These are phyloP conservation scores for Diplosoma virens DNA, from an alignment of 23 tunicate species.

Conservation along the genomic window DNA sequence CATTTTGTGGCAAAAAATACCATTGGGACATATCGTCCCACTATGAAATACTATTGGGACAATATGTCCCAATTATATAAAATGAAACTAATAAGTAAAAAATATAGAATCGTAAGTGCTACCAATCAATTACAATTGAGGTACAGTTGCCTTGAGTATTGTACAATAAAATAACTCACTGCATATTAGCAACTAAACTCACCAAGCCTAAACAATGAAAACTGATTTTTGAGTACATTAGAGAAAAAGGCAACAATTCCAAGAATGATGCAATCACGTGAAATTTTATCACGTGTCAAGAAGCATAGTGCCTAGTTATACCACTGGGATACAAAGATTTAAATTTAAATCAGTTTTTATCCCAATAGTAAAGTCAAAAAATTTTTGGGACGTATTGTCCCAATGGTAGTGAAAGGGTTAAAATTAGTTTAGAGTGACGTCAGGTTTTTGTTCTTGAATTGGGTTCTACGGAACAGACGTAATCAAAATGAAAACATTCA, in stretches of 20 bases:
- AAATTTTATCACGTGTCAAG: constrained; percentile 11
- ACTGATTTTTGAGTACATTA: constrained; percentile 11
- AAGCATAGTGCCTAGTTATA: constrained; percentile 13
- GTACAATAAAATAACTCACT: constrained; percentile 20
- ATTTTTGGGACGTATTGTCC: neutral
- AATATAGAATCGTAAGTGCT: constrained; percentile 15
- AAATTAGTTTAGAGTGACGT: too few species aligned
- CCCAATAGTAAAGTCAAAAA: constrained; percentile 10
- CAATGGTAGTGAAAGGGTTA: constrained; percentile 16
- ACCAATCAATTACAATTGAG: constrained; percentile 20
- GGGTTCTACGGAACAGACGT: too few species aligned
- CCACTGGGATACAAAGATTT: constrained; percentile 15
- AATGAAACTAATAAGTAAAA: constrained; percentile 9
- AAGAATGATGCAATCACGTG: constrained; percentile 19
- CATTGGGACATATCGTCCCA: constrained; percentile 5
- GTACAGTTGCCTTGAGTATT: constrained; percentile 17
- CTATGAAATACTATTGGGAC: constrained; percentile 10
- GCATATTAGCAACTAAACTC: constrained; percentile 18
- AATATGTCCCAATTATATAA: constrained; percentile 13
- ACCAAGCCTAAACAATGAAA: constrained; percentile 11
- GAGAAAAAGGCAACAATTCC: constrained; percentile 4
- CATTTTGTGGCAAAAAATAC: constrained; percentile 8
- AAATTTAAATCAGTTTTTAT: constrained; percentile 1
- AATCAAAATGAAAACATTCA: too few species aligned
- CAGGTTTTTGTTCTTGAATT: too few species aligned